phyloP scores from a whole-genome alignment of 2,888 invertebrate genomes.

The Apamea sordens region DNA sequence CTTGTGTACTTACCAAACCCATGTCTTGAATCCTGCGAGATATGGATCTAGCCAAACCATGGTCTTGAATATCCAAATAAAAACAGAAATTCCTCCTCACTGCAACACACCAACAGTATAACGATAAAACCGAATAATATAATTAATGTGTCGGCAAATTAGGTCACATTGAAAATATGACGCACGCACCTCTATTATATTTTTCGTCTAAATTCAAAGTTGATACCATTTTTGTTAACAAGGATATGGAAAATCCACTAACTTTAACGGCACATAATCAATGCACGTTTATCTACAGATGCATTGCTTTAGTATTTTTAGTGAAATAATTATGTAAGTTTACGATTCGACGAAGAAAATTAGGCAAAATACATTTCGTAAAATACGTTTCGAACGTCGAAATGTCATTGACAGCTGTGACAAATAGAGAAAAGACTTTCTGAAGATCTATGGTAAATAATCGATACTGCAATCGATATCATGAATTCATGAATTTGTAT shows the following conservation, averaged over 20 bases:
- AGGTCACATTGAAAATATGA: constrained; percentile 70
- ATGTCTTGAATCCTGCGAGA: constrained; percentile 93
- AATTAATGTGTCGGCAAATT: constrained; percentile 54
- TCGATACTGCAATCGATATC: constrained; percentile 77
- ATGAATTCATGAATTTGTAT: neutral
- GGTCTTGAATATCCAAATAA: constrained; percentile 94
- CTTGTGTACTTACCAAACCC: constrained; percentile 91
- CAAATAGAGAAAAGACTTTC: constrained; percentile 80
- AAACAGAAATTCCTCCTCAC: constrained; percentile 92
- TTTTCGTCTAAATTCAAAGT: constrained; percentile 87
- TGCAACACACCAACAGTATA: constrained; percentile 74
- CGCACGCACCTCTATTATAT: constrained; percentile 85
- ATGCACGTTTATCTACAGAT: constrained; percentile 40
- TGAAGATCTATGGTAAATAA: constrained; percentile 82
- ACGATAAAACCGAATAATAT: constrained; percentile 48
- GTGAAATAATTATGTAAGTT: constrained; percentile 75
- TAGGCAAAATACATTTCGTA: constrained; percentile 78
- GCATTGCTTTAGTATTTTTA: constrained; percentile 48
- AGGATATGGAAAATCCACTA: constrained; percentile 52
- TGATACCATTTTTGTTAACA: constrained; percentile 83
- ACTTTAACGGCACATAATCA: constrained; percentile 49
- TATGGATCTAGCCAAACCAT: constrained; percentile 91
- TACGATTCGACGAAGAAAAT: constrained; percentile 71
- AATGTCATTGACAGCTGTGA: constrained; percentile 88
- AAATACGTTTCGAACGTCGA: constrained; percentile 82